Evolutionary conservation across 2,113 vertebrate species (phyloP).

Genomic region (Rhagologus leucostigma): DNA sequence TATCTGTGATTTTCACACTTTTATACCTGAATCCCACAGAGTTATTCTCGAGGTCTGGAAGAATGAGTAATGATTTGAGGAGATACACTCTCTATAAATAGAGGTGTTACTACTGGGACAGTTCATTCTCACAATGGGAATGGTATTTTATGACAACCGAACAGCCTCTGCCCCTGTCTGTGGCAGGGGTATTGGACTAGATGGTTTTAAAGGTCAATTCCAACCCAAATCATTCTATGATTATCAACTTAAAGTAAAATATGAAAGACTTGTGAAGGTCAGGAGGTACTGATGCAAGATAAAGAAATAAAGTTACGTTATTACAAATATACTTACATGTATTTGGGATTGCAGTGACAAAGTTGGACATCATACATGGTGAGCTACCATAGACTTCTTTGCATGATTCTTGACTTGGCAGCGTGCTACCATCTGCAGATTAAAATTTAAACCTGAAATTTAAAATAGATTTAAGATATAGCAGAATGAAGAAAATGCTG

Average conservation of each 20-base stretch:
- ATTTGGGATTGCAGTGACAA: not conserved
- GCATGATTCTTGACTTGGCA: not conserved
- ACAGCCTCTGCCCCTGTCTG: not conserved
- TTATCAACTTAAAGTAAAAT: not conserved
- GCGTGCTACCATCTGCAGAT: not conserved
- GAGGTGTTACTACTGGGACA: not conserved
- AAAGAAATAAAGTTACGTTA: not conserved
- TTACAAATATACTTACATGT: fast-evolving
- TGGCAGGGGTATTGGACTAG: not conserved
- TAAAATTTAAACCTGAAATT: not conserved
- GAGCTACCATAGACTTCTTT: not conserved
- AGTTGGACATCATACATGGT: not conserved
- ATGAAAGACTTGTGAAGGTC: not conserved
- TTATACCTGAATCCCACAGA: not conserved
- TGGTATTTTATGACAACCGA: fast-evolving
- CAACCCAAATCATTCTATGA: not conserved
- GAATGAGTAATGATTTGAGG: not conserved
- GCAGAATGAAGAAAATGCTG: not conserved
- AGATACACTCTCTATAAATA: not conserved
- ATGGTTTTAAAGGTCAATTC: not conserved
- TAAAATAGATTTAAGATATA: not conserved
- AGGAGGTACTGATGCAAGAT: not conserved
- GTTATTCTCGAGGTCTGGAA: not conserved
- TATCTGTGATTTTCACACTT: not conserved
- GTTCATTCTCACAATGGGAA: not conserved